Conservation (phyloP, 2,888 invertebrate species). For the Bursaphelenchus okinawaensis region DNA sequence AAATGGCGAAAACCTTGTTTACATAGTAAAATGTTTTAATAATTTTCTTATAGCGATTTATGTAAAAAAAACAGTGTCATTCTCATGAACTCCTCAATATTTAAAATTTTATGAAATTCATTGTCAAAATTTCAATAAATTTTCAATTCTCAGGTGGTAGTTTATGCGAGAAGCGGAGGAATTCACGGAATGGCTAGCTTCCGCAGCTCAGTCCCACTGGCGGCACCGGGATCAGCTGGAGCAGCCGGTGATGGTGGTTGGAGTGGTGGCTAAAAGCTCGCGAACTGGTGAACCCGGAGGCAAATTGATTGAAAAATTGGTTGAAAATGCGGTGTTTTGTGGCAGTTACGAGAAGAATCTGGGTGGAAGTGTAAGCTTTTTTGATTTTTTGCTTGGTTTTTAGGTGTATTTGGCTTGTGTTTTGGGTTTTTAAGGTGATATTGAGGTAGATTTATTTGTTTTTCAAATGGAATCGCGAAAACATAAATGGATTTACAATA, state of each 20-base stretch:
- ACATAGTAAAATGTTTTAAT: too few relatives aligned
- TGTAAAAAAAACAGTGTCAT: too few relatives aligned
- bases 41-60: too few relatives aligned
- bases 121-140: background rate
- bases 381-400: background rate
- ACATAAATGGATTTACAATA: too few relatives aligned
- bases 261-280: constrained; percentile 5
- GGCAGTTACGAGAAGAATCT: background rate
- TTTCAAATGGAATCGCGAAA: too few relatives aligned
- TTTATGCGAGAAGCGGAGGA: background rate
- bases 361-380: background rate
- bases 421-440: background rate
- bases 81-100: too few relatives aligned
- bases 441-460: too few relatives aligned
- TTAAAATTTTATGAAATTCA: too few relatives aligned
- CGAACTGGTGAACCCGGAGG: background rate
- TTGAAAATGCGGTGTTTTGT: constrained; percentile 7
- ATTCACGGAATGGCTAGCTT: background rate
- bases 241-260: constrained; percentile 9
- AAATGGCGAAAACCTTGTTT: too few relatives aligned
- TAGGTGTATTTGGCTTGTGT: background rate
- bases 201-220: background rate
- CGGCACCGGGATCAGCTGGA: background rate
- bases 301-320: background rate
- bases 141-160: background rate